phyloP scores from a whole-genome alignment of 1,140 invertebrate species.

The Caenorhabditis tropicalis region DNA sequence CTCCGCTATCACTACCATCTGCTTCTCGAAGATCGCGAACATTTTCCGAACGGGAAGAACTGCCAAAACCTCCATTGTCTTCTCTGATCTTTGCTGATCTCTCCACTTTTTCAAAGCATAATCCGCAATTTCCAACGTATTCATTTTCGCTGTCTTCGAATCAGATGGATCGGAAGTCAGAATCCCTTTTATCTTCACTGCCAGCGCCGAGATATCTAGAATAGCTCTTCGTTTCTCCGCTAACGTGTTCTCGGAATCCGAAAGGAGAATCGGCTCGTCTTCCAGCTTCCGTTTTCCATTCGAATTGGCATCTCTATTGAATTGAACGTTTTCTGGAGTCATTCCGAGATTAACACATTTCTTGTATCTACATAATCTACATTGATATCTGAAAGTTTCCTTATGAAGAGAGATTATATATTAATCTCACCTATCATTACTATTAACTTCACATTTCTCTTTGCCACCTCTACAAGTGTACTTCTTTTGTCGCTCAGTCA shows the following conservation, averaged over 20 bases:
- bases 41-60: neutral
- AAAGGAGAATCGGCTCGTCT: neutral
- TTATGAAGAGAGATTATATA: no score
- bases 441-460: conserved; percentile 33
- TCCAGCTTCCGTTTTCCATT: neutral
- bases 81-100: neutral
- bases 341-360: conserved; percentile 47
- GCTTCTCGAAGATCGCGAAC: conserved; percentile 18
- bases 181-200: neutral
- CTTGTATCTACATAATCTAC: conserved; percentile 35
- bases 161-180: neutral
- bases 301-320: neutral
- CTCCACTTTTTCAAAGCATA: conserved; percentile 5
- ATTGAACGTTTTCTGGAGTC: conserved; percentile 25
- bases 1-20: conserved; percentile 20
- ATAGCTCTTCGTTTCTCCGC: neutral
- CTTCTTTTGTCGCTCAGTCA: conserved; percentile 1
- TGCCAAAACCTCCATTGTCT: neutral
- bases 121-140: neutral
- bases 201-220: neutral
- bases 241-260: neutral
- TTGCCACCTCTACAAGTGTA: neutral
- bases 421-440: neutral
- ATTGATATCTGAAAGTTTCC: conserved; percentile 25
- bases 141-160: neutral